Evolutionary conservation across 2,113 vertebrate genomes (phyloP), one percentile per base, ranked within the genome.

Genomic region (Alectura lathami): DNA sequence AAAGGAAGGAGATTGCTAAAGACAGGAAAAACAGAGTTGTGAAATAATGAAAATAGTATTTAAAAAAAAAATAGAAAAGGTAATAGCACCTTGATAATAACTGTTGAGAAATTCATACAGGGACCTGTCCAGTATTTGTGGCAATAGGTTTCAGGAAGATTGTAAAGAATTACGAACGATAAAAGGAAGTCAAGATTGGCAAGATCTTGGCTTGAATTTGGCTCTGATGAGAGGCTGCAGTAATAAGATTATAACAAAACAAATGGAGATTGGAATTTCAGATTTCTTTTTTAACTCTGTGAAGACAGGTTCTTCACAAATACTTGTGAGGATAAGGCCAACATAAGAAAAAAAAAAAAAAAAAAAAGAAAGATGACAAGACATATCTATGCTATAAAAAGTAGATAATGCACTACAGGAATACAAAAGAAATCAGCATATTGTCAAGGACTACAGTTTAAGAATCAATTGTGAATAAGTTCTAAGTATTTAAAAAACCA

Each of bases 51-150:
- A 27, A 68, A 47, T 68, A 53, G 15, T 22, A 88, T 30, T 51
- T 6, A n/a, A 73, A 93, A 93, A 93, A 68, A 53, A 83, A 92
- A 91, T 34, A 83, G 63, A 76, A 83, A 93, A 36, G 14, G 72
- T 53, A 81, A 66, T 20, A 83, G 3, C 7, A 73, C 8, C 4
- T 80, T 42, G 24, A 76, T 36, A 87, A 63, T 68, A 48, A 51
- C 17, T 34, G 3, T 26, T 83, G 24, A 88, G 38, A 89, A 74
- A 93, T 48, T 83, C 13, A 59, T 48, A 56, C n/a, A 10, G 17
- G 7, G 30, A 66, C 20, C 8, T 62, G 27, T 76, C 34, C 24
- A 85, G 40, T 43, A 63, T 36, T 80, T 85, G 30, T 56, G 30
- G 36, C 2, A 26, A 66, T 36, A 16, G 16, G 7, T 63, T 86